These are phyloP conservation scores for Amphilophus citrinellus DNA, from an alignment of 2,113 vertebrate genomes.

Conservation along the genomic window DNA sequence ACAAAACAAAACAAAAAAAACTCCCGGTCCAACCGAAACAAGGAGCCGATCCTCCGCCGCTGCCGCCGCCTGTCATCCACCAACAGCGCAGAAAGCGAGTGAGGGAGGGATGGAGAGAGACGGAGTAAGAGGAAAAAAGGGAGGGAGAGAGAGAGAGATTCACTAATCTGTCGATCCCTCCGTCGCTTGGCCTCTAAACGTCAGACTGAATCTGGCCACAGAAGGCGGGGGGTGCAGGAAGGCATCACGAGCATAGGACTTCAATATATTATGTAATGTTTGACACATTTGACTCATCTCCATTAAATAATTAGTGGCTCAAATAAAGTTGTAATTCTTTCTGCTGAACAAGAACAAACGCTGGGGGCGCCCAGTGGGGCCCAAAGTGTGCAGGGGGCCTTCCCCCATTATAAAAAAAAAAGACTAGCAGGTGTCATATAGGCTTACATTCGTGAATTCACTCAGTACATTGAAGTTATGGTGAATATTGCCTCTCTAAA, in stretches of 20 bases:
- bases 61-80: constrained; percentile 50
- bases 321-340: not conserved
- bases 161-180: constrained; percentile 69
- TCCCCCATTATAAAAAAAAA: too few relatives aligned
- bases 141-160: constrained; percentile 21
- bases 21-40: constrained; percentile 37
- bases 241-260: constrained; percentile 38
- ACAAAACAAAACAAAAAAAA: not conserved
- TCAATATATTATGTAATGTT: constrained; percentile 67
- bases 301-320: constrained; percentile 7
- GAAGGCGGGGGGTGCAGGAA: not conserved
- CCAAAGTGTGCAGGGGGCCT: too few relatives aligned
- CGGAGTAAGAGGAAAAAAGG: not conserved
- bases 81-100: constrained; percentile 13
- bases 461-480: not conserved
- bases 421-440: too few relatives aligned
- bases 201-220: constrained; percentile 72
- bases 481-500: not conserved
- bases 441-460: not conserved
- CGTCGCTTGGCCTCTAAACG: constrained; percentile 62
- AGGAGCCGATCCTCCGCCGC: constrained; percentile 41
- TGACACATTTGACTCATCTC: constrained; percentile 39
- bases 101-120: constrained; percentile 11
- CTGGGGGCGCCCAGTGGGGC: not conserved
- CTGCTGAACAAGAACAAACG: not conserved